Evolutionary conservation across 2,888 invertebrate species (phyloP).

Genomic region (Neoitamus cyanurus): DNA sequence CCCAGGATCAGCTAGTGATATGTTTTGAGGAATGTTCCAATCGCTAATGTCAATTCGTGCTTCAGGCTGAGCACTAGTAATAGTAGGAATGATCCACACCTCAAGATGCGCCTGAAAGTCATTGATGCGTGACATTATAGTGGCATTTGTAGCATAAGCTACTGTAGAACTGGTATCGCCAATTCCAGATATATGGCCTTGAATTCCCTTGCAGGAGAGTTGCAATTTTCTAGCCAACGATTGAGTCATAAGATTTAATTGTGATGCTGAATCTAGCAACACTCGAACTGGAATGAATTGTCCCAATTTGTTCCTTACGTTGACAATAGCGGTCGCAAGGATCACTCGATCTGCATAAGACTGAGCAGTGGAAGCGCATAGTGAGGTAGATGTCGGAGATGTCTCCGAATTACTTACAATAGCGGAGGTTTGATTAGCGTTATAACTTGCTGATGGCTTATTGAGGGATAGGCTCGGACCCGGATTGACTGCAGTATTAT

Average conservation of each 20-base stretch:
- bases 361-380: not conserved
- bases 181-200: not conserved
- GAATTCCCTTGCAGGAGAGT: not conserved
- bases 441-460: no score
- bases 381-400: not conserved
- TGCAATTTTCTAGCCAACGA: not conserved
- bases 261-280: not conserved
- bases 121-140: not conserved
- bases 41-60: not conserved
- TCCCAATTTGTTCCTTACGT: not conserved
- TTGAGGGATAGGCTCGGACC: no score
- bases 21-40: not conserved
- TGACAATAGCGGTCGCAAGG: not conserved
- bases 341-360: not conserved
- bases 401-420: not conserved
- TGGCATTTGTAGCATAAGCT: not conserved
- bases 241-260: not conserved
- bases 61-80: not conserved
- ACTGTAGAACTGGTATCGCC: not conserved
- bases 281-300: not conserved
- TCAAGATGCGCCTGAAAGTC: not conserved
- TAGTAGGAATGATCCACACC: not conserved
- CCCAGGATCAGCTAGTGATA: not conserved
- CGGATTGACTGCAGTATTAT: no score
- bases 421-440: no score